Evolutionary conservation across 2,797 vertebrate genomes (phyloP), one percentile per base, ranked within the genome.

Genomic region (Ibycter americanus): DNA sequence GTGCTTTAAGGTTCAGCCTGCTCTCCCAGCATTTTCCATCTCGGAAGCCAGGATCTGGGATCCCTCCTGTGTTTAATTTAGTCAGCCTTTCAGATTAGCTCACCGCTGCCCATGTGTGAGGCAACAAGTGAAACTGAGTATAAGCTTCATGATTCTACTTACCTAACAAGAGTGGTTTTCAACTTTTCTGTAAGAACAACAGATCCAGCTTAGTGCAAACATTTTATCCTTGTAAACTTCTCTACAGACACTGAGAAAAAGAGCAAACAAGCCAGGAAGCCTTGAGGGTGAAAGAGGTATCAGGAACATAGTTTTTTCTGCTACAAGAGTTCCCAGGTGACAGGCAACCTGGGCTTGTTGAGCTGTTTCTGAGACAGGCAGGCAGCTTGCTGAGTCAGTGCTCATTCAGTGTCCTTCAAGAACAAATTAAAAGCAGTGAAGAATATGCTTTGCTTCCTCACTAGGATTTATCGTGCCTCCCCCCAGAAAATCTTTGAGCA

Each of bases 331-430:
- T 92, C 32, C 74, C 11, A 72, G 36, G 61, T 90, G 54, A 54
- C 26, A 52, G 19, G 40, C 32, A 87, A 23, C 68, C 9, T 54
- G 51, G 49, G n/a, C 25, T 79, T 76, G 36, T 54, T 23, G 17
- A 78, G 34, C 5, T 29, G 0, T 85, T 90, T 96, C 66, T 87
- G 55, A 74, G 38, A 36, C 26, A 68, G 72, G 17, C 40, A 62
- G 29, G 74, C 83, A 87, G 31, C 47, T 93, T 89, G 95, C 92
- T 94, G 86, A 95, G 65, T 94, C 94, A 97, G 90, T 61, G 56
- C 25, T 90, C 56, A 12, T 78, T 83, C 77, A 70, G 31, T 44
- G 46, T 93, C 86, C 82, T 96, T 94, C 83, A 87, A 94, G 71
- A 74, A 89, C 62, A 55, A 94, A 86, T 86, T 89, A 74, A 83